Evolutionary conservation across 2,888 invertebrate genomes (phyloP), one percentile per base, ranked within the genome.

Genomic region (Drosophila infuscata): DNA sequence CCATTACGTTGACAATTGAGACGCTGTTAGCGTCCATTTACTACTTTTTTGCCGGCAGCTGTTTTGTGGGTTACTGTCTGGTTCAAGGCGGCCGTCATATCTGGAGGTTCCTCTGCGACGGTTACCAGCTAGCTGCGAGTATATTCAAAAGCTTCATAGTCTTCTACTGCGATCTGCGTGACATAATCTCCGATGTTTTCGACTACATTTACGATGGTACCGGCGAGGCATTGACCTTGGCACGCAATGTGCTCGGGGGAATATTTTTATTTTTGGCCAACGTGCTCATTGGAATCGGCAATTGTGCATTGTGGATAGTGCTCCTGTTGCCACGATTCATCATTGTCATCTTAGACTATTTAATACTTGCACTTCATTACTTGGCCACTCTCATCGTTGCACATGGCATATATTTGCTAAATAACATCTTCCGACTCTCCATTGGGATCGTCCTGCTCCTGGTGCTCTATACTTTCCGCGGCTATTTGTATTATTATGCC

Each of bases 21-120:
- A 33, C 74, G 1, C 48, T 89, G n/a, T 7, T 51, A 8, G 33
- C 64, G 5, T 51, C 29, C 3, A 36, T 79, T 20, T 72, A 71
- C 43, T 79, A 82, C 57, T 87, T 87, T 32, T 30, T 84, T 7
- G 76, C 58, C 25, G 36, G 6, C 1, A 82, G 89, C 58, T 79
- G 67, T 38, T 63, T 74, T 0, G 35, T 87, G 5, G 84, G 89
- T 0, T 84, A 66, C 32, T 79, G 76, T 17, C 46, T 84, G 8
- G 70, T 89, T 32, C 25, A 73, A 52, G 53, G 62, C 15, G 61
- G 60, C 51, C 15, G 12, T 0, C 12, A 36, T 8, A 38, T 57
- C 8, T 89, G 72, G 79, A 52, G 32, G 7, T n/a, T 36, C 1
- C 58, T 77, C 9, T 64, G 60, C 32, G 20, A 49, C 0, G 25